phyloP scores from a whole-genome alignment of 2,113 vertebrate genomes.

The Lepus europaeus region DNA sequence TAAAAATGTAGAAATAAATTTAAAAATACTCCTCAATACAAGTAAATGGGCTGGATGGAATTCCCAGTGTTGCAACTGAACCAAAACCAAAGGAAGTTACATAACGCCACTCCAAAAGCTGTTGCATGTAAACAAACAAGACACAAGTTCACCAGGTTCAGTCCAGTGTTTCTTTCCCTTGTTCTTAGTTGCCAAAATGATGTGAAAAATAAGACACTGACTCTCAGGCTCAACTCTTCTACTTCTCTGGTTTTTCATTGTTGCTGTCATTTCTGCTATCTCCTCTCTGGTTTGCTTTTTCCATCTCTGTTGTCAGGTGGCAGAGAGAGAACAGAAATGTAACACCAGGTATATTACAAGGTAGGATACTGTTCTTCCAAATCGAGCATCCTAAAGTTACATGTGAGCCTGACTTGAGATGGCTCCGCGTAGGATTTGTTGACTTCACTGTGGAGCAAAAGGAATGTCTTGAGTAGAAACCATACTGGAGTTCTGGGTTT shows the following conservation, averaged over 20 bases:
- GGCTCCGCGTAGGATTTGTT: not conserved
- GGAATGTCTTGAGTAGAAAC: not conserved
- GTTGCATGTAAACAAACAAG: not conserved
- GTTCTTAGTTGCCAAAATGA: not conserved
- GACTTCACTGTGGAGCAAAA: not conserved
- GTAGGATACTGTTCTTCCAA: not conserved
- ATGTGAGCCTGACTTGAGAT: not conserved
- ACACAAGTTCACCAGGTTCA: not conserved
- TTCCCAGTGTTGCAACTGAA: not conserved
- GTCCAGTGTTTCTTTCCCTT: not conserved
- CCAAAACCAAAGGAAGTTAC: not conserved
- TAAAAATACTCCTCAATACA: not conserved
- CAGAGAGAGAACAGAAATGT: not conserved
- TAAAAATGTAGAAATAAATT: not conserved
- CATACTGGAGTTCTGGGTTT: not conserved
- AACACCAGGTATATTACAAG: not conserved
- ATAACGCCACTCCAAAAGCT: not conserved
- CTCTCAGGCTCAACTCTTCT: not conserved
- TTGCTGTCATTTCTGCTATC: not conserved
- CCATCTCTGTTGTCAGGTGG: not conserved
- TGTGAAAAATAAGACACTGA: not conserved
- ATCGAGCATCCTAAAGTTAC: not conserved
- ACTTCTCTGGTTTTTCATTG: not conserved
- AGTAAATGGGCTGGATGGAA: not conserved
- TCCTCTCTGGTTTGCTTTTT: not conserved